phyloP scores from a whole-genome alignment of 2,113 vertebrate species.

The Puntigrus tetrazona region DNA sequence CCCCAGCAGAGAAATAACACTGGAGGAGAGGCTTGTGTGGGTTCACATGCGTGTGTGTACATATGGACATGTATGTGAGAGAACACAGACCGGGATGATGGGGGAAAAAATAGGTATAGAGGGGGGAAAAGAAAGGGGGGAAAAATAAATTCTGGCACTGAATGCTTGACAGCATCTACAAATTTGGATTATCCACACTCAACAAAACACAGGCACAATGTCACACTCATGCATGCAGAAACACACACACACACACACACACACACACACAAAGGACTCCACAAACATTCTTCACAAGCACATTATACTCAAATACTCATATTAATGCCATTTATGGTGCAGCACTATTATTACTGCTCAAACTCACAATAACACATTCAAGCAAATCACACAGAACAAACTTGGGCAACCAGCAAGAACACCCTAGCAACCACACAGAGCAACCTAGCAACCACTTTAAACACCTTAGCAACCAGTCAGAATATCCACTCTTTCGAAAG shows the following conservation, averaged over 20 bases:
- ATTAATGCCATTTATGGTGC: neutral
- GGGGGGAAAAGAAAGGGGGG: neutral
- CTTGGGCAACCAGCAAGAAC: neutral
- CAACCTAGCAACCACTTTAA: neutral
- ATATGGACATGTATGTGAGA: constrained; percentile 3
- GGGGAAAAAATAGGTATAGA: neutral
- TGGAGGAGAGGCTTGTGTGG: neutral
- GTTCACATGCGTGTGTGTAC: neutral
- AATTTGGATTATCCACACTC: constrained; percentile 20
- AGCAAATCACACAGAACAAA: neutral
- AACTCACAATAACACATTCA: neutral
- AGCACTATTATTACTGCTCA: neutral
- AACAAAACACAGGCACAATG: neutral
- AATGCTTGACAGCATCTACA: neutral
- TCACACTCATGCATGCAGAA: constrained; percentile 12
- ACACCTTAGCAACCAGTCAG: neutral
- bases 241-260: neutral
- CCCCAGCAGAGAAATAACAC: constrained; percentile 49
- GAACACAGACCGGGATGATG: neutral
- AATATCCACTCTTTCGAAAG: no score
- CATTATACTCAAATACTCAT: neutral
- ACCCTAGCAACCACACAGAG: neutral
- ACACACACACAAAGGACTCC: neutral
- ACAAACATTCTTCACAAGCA: neutral
- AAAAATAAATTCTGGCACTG: neutral